Base-by-base conservation (phyloP, 2,888 invertebrate genomes). In the Teleiodes luculella region DNA sequence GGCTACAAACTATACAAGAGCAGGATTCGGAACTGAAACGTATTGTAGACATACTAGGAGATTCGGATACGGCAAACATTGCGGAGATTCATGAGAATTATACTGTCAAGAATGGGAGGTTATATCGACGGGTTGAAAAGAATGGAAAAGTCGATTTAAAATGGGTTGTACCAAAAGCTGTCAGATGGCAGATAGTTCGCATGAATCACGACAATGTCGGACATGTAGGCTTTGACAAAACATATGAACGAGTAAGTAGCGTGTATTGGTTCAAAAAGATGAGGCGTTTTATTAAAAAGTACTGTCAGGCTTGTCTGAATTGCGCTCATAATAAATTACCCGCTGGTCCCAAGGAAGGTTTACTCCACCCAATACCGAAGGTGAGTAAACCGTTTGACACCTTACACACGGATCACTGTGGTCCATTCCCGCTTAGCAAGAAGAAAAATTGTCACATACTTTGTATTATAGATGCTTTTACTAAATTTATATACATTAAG, bases 121-220 rank as follows among this genome's bases (percentile, higher is more conserved):
- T 48, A 14, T 48, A 48, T 11, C 14, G 35, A 16, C 1, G 1
- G 7, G 6, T 16, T 33, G 8, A 48, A 14, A 33, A 48, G 11
- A n/a, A 18, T 16, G 48, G 14, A 7, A 7, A 13, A 3, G 10
- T 35, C 1, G 8, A 13, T 7, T 24, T 36, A 58, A 36, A 54
- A 57, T 41, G 62, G 63, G 60, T 63, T 1, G 62, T 65, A 0
- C 65, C 65, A 1, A 60, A 59, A 36, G 48, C 56, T 1, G 62
- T 57, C 1, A 55, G 64, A 11, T 64, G 62, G 62, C 63, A 61
- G 31, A 54, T 66, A 8, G 20, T 60, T 1, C 56, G 56, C 30
- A 52, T 8, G 10, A 63, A 58, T 28, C 57, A 61, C 30, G 58
- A 61, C n/a, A 50, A 61, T 4, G 30, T 45, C 3, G 61, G 59